These are phyloP conservation scores for Falco punctatus DNA, from an alignment of 2,113 vertebrate genomes.

Conservation along the genomic window DNA sequence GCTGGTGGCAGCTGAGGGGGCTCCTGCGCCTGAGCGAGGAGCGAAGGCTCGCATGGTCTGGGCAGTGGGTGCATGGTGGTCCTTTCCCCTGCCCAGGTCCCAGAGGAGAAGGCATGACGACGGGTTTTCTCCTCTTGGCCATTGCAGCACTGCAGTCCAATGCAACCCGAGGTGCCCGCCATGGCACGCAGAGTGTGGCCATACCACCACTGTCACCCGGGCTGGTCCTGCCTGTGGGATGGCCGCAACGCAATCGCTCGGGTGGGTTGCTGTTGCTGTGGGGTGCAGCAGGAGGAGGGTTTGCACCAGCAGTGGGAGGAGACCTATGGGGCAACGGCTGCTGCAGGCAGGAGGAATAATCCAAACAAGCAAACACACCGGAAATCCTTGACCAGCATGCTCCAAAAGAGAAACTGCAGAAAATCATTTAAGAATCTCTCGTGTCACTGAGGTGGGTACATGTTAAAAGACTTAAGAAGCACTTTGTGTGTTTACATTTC, in stretches of 20 bases:
- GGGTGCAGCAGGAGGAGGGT: neutral
- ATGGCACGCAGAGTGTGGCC: fast-evolving
- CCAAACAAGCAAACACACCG: neutral
- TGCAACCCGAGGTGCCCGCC: neutral
- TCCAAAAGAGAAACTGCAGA: neutral
- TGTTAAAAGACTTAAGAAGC: neutral
- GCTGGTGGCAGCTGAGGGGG: neutral
- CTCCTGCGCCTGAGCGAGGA: too few species aligned
- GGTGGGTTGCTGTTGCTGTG: fast-evolving
- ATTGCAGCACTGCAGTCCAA: neutral
- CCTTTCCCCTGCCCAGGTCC: neutral
- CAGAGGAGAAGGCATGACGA: neutral
- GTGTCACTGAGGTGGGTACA: neutral
- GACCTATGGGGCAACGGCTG: neutral
- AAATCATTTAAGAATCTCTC: neutral
- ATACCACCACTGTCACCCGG: fast-evolving
- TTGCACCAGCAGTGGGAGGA: neutral
- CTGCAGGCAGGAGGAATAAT: neutral
- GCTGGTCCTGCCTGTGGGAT: fast-evolving
- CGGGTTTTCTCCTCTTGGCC: neutral
- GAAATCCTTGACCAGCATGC: neutral
- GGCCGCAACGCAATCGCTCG: fast-evolving
- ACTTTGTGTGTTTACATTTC: neutral
- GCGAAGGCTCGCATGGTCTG: neutral
- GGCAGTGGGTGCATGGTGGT: fast-evolving